Evolutionary conservation across 2,888 invertebrate species (phyloP).

Genomic region (Entomobrya multifasciata): DNA sequence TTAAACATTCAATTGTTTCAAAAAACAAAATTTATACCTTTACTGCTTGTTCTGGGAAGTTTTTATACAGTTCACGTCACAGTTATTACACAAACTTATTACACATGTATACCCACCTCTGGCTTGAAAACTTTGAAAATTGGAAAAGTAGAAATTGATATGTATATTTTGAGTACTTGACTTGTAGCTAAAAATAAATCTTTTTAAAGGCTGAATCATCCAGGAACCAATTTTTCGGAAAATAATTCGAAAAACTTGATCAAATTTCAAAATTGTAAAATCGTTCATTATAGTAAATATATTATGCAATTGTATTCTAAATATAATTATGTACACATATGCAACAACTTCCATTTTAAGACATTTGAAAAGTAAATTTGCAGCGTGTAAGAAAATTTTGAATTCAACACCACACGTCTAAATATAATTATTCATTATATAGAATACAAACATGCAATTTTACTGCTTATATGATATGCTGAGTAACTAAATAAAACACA

Average conservation of each 20-base stretch:
- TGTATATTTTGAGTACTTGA: no score
- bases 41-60: no score
- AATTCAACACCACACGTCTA: not conserved
- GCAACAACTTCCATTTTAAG: not conserved
- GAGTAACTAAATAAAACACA: not conserved
- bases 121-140: no score
- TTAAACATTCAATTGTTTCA: no score
- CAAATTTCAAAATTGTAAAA: not conserved
- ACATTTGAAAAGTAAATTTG: constrained; percentile 1
- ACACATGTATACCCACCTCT: no score
- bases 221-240: constrained; percentile 39
- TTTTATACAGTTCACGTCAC: no score
- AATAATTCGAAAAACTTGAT: not conserved
- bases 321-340: not conserved
- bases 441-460: no score
- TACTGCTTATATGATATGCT: not conserved
- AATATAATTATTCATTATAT: not conserved
- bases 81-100: no score
- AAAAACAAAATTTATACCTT: no score
- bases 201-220: constrained; percentile 12
- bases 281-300: no score
- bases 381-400: not conserved
- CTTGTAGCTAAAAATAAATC: not conserved
- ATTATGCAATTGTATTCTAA: no score
- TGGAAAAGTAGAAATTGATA: no score